Evolutionary conservation across 2,888 invertebrate species (phyloP).

Genomic region (Hipparchia semele): DNA sequence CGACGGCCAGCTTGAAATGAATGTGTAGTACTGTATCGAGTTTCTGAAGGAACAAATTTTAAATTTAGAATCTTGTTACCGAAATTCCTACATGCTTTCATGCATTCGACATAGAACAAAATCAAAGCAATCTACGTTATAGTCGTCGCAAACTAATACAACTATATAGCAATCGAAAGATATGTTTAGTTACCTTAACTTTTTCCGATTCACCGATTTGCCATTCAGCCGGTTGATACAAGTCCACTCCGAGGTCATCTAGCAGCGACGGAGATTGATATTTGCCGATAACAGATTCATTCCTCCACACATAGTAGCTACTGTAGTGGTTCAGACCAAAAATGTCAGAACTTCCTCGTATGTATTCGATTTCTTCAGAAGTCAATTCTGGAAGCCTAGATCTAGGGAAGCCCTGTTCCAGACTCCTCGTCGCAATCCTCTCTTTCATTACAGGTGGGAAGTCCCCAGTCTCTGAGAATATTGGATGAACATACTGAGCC

Average conservation of each 20-base stretch:
- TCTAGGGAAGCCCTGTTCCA: conserved; percentile 62
- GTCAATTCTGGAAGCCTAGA: conserved; percentile 74
- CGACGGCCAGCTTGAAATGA: too few relatives aligned
- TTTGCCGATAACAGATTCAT: conserved; percentile 44
- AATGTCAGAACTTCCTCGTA: conserved; percentile 57
- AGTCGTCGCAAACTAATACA: too few relatives aligned
- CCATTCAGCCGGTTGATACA: conserved; percentile 27
- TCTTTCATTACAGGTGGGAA: conserved; percentile 84
- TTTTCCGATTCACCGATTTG: conserved; percentile 39
- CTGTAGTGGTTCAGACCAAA: conserved; percentile 86
- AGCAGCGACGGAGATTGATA: conserved; percentile 45
- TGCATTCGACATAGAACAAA: too few relatives aligned
- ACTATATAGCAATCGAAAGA: too few relatives aligned
- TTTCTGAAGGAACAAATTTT: too few relatives aligned
- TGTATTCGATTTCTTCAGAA: conserved; percentile 57
- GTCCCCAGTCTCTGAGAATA: conserved; percentile 75
- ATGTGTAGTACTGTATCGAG: too few relatives aligned
- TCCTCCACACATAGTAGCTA: conserved; percentile 51
- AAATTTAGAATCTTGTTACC: too few relatives aligned
- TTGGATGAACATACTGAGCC: conserved; percentile 37
- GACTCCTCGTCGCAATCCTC: conserved; percentile 78
- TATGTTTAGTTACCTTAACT: conserved; percentile 35
- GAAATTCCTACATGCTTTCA: too few relatives aligned
- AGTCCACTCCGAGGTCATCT: conserved; percentile 45
- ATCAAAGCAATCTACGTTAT: background rate